phyloP scores from a whole-genome alignment of 2,888 invertebrate species.

The Blastobasis lacticolella region DNA sequence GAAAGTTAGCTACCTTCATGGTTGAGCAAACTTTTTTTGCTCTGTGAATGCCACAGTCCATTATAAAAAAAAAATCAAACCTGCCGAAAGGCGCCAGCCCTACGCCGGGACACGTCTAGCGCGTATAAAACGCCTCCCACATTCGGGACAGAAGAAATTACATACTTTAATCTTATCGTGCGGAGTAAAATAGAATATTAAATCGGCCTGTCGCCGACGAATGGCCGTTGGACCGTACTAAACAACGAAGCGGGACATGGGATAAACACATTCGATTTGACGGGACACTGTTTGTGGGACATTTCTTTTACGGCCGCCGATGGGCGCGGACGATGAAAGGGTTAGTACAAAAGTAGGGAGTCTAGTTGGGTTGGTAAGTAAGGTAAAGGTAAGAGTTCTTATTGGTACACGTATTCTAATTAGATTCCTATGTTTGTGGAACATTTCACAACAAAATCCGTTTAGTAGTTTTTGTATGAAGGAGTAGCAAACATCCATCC shows the following conservation, averaged over 20 bases:
- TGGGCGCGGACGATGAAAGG: slow-evolving; percentile 7
- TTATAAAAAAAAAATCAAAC: background rate
- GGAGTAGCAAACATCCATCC: too few species aligned
- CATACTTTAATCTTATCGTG: slow-evolving; percentile 72
- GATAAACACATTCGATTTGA: slow-evolving; percentile 50
- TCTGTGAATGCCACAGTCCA: too few species aligned
- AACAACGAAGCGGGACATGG: slow-evolving; percentile 31
- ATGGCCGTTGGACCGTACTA: slow-evolving; percentile 51
- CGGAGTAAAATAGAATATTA: slow-evolving; percentile 70
- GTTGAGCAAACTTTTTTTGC: too few species aligned
- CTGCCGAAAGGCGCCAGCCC: slow-evolving; percentile 31
- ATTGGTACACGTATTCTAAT: too few species aligned
- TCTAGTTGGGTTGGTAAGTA: too few species aligned
- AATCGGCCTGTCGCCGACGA: slow-evolving; percentile 57
- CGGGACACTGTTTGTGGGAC: slow-evolving; percentile 28
- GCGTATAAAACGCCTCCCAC: slow-evolving; percentile 51
- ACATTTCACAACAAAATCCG: too few species aligned
- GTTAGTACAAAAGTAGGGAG: background rate
- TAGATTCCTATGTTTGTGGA: too few species aligned
- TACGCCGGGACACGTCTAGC: slow-evolving; percentile 29
- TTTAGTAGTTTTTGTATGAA: too few species aligned
- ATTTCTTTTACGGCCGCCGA: slow-evolving; percentile 28
- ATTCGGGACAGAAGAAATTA: slow-evolving; percentile 67
- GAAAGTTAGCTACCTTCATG: too few species aligned
- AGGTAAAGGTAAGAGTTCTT: too few species aligned